Percentiles rank a stretch among this genome's conserved stretches.
phyloP scores from a whole-genome alignment of 2,113 vertebrate species.

The Percina caprodes region DNA sequence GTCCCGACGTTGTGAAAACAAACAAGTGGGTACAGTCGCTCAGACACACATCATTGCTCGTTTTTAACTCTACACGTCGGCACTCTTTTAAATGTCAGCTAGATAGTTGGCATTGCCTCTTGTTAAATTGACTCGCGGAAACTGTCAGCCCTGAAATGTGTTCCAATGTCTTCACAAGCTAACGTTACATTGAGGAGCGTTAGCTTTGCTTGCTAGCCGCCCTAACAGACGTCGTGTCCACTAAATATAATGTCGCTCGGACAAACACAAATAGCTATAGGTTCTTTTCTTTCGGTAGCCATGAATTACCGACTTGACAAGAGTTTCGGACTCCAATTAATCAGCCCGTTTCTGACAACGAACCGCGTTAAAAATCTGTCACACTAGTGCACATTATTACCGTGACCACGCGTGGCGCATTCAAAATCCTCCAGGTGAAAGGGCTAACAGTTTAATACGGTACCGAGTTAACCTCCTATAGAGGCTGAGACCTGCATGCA shows the following conservation, averaged over 20 bases:
- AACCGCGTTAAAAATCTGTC: constrained; percentile 20
- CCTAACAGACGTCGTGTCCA: background rate
- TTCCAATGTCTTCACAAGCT: background rate
- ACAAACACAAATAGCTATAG: background rate
- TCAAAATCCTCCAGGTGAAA: constrained; percentile 39
- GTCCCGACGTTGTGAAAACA: constrained; percentile 25
- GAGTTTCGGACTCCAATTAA: constrained; percentile 17
- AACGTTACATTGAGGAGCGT: constrained; percentile 9
- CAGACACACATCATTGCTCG: background rate
- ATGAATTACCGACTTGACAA: constrained; percentile 19
- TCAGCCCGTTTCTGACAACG: background rate
- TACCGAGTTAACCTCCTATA: background rate
- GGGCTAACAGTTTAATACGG: background rate
- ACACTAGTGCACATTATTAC: constrained; percentile 9
- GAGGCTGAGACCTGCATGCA: constrained; percentile 8
- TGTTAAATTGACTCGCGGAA: constrained; percentile 18
- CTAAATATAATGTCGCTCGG: background rate
- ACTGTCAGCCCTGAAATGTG: constrained; percentile 36
- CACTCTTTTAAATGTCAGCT: constrained; percentile 25
- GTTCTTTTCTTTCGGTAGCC: background rate
- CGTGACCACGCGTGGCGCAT: constrained; percentile 32
- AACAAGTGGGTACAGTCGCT: background rate
- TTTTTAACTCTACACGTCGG: background rate
- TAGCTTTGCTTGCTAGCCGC: constrained; percentile 57
- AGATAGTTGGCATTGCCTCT: background rate